phyloP scores from a whole-genome alignment of 2,797 vertebrate species.

The Labroides dimidiatus region DNA sequence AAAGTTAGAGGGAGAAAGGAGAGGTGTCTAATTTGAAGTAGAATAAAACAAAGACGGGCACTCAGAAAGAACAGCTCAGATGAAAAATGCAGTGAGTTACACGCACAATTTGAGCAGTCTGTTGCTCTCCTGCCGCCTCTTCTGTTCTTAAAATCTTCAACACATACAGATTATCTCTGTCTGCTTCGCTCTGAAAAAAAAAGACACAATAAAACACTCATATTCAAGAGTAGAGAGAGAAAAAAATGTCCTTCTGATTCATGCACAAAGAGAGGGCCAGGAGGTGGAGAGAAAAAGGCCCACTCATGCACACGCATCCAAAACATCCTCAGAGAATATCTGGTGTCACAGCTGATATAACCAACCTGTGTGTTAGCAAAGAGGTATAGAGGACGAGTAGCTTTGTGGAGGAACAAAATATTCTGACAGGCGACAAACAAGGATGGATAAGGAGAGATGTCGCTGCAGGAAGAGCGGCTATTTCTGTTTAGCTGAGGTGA shows the following conservation, averaged over 20 bases:
- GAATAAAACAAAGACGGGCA: slow-evolving; percentile 15
- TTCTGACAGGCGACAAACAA: slow-evolving; percentile 58
- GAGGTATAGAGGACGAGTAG: slow-evolving; percentile 24
- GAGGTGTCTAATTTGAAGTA: slow-evolving; percentile 11
- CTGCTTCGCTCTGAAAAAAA: slow-evolving; percentile 24
- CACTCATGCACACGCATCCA: slow-evolving; percentile 1
- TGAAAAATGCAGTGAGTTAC: slow-evolving; percentile 48
- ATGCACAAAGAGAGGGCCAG: slow-evolving; percentile 37
- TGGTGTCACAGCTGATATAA: slow-evolving; percentile 38
- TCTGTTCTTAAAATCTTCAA: slow-evolving; percentile 23
- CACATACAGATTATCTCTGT: slow-evolving; percentile 29
- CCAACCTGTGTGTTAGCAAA: slow-evolving; percentile 43
- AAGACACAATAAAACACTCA: slow-evolving; percentile 30
- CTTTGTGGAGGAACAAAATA: slow-evolving; percentile 36
- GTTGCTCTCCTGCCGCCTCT: slow-evolving; percentile 28
- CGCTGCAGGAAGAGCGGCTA: slow-evolving; percentile 39
- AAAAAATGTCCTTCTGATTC: slow-evolving; percentile 31
- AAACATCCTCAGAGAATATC: slow-evolving; percentile 26
- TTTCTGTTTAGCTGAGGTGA: slow-evolving; percentile 57
- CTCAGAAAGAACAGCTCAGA: slow-evolving; percentile 30
- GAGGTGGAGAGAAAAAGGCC: slow-evolving; percentile 25
- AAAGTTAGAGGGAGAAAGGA: neutral
- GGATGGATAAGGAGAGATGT: slow-evolving; percentile 49
- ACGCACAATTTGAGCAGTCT: slow-evolving; percentile 42
- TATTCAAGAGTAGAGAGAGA: slow-evolving; percentile 28